These are phyloP conservation scores for Collichthys lucidus DNA, from an alignment of 2,113 vertebrate genomes.

Conservation along the genomic window DNA sequence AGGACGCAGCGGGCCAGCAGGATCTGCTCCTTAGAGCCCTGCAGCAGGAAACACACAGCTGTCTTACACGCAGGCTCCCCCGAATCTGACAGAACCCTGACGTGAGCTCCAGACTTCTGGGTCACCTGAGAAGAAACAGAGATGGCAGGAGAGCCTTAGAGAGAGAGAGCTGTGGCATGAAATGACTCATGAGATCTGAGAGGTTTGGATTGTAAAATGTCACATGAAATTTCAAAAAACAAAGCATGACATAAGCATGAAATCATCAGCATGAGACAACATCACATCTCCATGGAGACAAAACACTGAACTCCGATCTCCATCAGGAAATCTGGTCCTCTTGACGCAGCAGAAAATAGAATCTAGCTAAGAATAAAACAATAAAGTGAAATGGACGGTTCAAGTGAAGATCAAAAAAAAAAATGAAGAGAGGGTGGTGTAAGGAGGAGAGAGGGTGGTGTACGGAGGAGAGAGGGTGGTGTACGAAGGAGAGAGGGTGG, in stretches of 20 bases:
- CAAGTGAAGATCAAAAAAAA: neutral
- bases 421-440: too few relatives aligned
- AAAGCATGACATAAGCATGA: neutral
- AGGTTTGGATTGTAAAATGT: too few relatives aligned
- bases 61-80: conserved; percentile 64
- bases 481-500: too few relatives aligned
- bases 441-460: too few relatives aligned
- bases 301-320: neutral
- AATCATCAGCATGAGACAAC: neutral
- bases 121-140: conserved; percentile 79
- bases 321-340: neutral
- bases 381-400: neutral
- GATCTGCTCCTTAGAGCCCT: conserved; percentile 88
- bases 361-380: neutral
- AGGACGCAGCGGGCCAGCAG: conserved; percentile 86
- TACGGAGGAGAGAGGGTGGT: too few relatives aligned
- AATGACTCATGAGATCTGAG: neutral
- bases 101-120: conserved; percentile 86
- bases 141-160: neutral
- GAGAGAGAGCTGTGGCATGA: neutral
- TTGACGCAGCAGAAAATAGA: neutral
- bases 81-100: conserved; percentile 69
- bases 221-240: neutral
- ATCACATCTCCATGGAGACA: neutral
- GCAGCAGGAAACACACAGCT: conserved; percentile 82